phyloP scores from a whole-genome alignment of 2,888 invertebrate species.

The Drosophila fungiperda region DNA sequence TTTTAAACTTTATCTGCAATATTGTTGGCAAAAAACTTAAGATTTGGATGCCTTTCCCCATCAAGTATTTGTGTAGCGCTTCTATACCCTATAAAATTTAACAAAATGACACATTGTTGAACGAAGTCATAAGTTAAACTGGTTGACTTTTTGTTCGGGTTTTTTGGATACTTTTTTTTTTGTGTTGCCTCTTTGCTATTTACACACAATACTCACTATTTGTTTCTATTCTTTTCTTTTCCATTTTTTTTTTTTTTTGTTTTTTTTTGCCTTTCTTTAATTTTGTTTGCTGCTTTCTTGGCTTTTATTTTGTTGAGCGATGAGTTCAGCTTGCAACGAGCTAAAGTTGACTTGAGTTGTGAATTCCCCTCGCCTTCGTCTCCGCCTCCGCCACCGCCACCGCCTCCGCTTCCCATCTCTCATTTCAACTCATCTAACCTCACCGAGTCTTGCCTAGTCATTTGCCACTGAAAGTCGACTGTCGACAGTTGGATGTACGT shows the following conservation, averaged over 20 bases:
- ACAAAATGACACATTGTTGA: slow-evolving; percentile 33
- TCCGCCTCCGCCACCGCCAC: background rate
- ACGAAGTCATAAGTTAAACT: slow-evolving; percentile 24
- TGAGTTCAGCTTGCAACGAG: slow-evolving; percentile 56
- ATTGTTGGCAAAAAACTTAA: background rate
- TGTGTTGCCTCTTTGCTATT: background rate
- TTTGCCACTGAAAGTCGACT: slow-evolving; percentile 47
- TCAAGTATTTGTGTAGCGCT: slow-evolving; percentile 13
- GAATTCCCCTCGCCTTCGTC: background rate
- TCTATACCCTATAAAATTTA: background rate
- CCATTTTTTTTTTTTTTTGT: background rate
- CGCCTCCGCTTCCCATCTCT: background rate
- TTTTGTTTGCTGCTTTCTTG: slow-evolving; percentile 58
- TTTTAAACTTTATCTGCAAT: background rate
- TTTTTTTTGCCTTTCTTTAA: slow-evolving; percentile 40
- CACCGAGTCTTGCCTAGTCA: slow-evolving; percentile 2
- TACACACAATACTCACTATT: slow-evolving; percentile 24
- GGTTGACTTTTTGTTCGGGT: slow-evolving; percentile 12
- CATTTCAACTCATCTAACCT: background rate
- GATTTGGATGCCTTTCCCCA: background rate
- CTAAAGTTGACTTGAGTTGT: slow-evolving; percentile 32
- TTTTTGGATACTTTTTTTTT: background rate
- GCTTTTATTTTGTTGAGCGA: slow-evolving; percentile 39
- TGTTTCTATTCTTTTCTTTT: slow-evolving; percentile 14
- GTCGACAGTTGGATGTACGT: slow-evolving; percentile 56